These are phyloP conservation scores for Cryptoleucopteryx plumbea DNA, from an alignment of 2,113 vertebrate species.

Conservation along the genomic window DNA sequence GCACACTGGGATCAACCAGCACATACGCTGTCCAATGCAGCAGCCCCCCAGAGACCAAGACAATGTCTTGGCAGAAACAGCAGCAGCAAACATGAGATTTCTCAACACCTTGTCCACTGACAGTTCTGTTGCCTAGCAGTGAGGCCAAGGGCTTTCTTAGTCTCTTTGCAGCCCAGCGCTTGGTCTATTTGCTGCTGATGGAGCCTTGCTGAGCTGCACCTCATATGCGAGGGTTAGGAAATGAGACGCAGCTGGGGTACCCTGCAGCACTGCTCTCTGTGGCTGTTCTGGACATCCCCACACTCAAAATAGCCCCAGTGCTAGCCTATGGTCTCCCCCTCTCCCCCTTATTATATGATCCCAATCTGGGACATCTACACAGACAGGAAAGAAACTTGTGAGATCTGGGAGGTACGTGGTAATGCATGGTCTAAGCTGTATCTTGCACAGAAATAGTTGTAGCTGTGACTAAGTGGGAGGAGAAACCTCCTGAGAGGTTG, in stretches of 20 bases:
- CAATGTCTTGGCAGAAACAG: neutral
- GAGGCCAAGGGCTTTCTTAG: neutral
- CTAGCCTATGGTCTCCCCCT: neutral
- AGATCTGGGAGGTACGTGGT: neutral
- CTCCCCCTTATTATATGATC: neutral
- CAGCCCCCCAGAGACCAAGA: neutral
- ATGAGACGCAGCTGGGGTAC: neutral
- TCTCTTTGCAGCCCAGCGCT: neutral
- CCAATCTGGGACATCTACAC: neutral
- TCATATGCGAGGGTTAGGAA: neutral
- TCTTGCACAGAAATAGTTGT: neutral
- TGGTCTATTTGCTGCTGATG: neutral
- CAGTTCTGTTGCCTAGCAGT: neutral
- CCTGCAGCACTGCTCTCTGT: neutral
- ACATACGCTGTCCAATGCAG: accelerated
- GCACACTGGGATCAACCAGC: neutral
- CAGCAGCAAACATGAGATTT: neutral
- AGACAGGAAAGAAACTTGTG: neutral
- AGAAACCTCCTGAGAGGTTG: neutral
- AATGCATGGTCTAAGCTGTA: neutral
- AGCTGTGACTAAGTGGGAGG: neutral
- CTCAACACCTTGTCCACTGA: neutral
- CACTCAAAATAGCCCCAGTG: neutral
- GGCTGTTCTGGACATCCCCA: neutral
- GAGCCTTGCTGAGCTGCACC: neutral